Conservation (phyloP, 2,888 invertebrate species). For the Mechanitis mazaeus region DNA sequence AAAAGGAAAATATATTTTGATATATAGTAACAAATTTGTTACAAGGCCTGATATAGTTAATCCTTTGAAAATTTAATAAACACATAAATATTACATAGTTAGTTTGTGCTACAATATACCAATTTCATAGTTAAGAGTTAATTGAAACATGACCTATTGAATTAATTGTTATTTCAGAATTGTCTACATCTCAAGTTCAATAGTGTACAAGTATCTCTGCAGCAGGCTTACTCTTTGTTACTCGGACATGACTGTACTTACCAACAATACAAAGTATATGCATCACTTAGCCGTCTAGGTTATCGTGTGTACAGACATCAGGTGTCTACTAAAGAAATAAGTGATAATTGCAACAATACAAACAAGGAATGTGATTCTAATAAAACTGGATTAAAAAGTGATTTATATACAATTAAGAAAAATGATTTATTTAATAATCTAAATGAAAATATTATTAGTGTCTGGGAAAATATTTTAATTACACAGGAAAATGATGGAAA, state of each 20-base stretch:
- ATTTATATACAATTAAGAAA: no score
- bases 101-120: neutral
- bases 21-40: no score
- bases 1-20: no score
- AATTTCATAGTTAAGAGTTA: neutral
- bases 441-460: neutral
- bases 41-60: no score
- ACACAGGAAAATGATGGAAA: no score
- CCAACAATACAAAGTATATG: conserved; percentile 77
- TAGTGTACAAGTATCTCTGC: conserved; percentile 77
- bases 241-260: conserved; percentile 52
- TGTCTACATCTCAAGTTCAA: conserved; percentile 76
- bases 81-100: no score
- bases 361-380: neutral
- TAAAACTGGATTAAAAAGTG: neutral
- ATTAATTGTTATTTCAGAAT: conserved; percentile 66
- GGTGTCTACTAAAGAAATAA: conserved; percentile 9
- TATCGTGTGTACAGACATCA: conserved; percentile 73
- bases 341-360: conserved; percentile 5
- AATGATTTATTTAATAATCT: conserved; percentile 6
- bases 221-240: conserved; percentile 79
- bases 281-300: conserved; percentile 75
- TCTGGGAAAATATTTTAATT: neutral
- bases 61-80: no score
- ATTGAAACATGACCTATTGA: conserved; percentile 17